Evolutionary conservation across 92 coral and sea anemone genomes (phyloP).

Genomic region (Porites lobata): DNA sequence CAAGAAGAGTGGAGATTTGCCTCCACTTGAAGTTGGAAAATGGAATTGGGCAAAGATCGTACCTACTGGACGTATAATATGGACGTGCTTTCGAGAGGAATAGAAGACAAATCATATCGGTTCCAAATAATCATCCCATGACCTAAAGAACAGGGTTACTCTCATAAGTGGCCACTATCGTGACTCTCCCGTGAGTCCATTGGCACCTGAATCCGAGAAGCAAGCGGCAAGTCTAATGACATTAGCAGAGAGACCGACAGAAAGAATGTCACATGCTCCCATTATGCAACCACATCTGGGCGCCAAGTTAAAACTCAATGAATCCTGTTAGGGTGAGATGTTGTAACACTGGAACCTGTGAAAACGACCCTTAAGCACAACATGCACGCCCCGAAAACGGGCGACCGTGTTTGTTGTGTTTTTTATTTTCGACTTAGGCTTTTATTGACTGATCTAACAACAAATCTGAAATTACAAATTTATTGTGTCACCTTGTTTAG

Average conservation of each 20-base stretch:
- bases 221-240: background rate
- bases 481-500: no score
- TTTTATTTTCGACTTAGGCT: no score
- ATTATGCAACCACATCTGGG: background rate
- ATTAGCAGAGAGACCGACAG: background rate
- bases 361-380: no score
- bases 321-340: background rate
- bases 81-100: slow-evolving; percentile 46
- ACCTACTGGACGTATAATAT: slow-evolving; percentile 30
- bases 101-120: slow-evolving; percentile 37
- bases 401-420: no score
- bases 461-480: no score
- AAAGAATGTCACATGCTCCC: background rate
- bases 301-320: background rate
- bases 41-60: slow-evolving; percentile 57
- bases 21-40: slow-evolving; percentile 51
- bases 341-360: background rate
- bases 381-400: no score
- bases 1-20: slow-evolving; percentile 38
- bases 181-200: background rate
- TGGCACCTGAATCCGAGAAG: background rate
- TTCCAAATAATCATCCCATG: background rate
- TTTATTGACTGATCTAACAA: no score
- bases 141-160: no score
- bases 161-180: background rate